These are phyloP conservation scores for Rhynchomys soricoides DNA, from an alignment of 2,113 vertebrate genomes.

Conservation along the genomic window DNA sequence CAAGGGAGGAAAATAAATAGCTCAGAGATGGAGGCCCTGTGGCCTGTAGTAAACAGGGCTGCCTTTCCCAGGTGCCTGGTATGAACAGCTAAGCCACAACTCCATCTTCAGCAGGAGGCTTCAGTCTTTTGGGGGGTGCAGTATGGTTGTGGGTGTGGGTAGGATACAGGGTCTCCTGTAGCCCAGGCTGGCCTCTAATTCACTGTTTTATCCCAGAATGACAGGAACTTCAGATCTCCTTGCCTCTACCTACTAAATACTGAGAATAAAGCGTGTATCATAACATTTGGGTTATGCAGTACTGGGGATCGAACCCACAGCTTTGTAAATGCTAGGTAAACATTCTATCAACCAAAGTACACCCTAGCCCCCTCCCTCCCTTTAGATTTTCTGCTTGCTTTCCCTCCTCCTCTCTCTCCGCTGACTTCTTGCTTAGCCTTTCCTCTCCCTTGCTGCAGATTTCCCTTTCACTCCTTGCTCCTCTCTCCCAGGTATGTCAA, in stretches of 20 bases:
- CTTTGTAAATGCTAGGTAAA: background rate
- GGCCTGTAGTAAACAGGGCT: background rate
- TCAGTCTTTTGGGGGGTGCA: no score
- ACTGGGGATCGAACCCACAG: background rate
- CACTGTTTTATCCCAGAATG: background rate
- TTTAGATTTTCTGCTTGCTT: background rate
- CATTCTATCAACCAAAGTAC: background rate
- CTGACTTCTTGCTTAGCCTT: background rate
- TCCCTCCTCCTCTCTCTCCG: background rate
- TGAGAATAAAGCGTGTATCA: background rate
- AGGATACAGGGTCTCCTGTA: background rate
- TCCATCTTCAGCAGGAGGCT: background rate
- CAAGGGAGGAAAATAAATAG: background rate
- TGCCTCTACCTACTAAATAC: background rate
- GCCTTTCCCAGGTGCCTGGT: background rate
- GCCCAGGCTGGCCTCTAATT: background rate
- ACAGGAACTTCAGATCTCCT: background rate
- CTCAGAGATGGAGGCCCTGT: background rate
- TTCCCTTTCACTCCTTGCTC: background rate
- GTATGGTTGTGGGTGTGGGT: background rate
- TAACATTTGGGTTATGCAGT: background rate
- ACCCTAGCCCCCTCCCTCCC: background rate
- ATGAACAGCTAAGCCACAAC: accelerated
- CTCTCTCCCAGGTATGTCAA: background rate
- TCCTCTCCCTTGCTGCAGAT: background rate